Conservation (phyloP, 2,888 invertebrate species). For the Conomelus anceps region DNA sequence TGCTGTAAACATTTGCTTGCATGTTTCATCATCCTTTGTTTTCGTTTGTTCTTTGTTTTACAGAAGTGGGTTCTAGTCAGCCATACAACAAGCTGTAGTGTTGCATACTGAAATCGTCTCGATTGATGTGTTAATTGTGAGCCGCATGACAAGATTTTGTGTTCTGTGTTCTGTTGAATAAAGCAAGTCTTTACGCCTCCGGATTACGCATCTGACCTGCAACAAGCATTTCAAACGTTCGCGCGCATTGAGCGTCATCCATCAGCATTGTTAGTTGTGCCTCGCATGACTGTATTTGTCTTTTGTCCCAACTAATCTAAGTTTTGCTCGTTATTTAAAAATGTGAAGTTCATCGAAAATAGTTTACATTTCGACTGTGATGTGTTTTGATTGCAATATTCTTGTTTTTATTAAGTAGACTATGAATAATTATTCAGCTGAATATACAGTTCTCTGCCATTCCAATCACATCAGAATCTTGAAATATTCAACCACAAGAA, state of each 20-base stretch:
- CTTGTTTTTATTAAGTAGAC: not conserved
- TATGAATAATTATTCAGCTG: not conserved
- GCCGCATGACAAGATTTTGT: not conserved
- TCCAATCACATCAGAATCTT: not conserved
- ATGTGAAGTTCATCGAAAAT: not conserved
- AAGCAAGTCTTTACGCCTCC: not conserved
- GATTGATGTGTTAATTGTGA: not conserved
- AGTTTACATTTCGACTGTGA: not conserved
- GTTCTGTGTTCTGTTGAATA: not conserved
- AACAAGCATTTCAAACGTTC: no score
- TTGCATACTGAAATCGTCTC: not conserved
- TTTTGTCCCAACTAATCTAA: not conserved
- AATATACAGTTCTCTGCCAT: not conserved
- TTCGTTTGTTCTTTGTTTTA: constrained; percentile 52
- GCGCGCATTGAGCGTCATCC: no score
- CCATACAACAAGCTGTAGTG: constrained; percentile 81
- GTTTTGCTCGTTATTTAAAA: not conserved
- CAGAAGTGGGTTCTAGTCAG: constrained; percentile 86
- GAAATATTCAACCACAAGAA: not conserved
- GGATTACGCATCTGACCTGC: not conserved
- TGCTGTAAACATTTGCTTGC: constrained; percentile 12
- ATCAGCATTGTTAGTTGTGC: not conserved
- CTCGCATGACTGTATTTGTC: not conserved
- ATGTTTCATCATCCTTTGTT: constrained; percentile 38
- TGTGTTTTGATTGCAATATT: not conserved